Evolutionary conservation across 2,113 vertebrate genomes (phyloP).

Genomic region (Prionailurus bengalensis): DNA sequence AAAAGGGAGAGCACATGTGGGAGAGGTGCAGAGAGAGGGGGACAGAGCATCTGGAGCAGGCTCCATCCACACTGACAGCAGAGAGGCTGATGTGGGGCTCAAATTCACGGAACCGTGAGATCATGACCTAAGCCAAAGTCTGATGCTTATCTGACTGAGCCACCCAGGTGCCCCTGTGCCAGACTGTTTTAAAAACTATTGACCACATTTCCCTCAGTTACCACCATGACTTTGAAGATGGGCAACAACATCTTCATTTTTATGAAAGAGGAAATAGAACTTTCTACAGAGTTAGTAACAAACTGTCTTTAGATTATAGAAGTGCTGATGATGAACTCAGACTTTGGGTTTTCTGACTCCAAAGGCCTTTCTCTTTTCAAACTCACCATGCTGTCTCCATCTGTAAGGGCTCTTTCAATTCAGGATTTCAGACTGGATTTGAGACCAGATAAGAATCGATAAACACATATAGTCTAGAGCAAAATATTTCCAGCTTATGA

Average conservation of each 20-base stretch:
- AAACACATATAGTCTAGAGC: background rate
- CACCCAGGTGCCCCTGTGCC: background rate
- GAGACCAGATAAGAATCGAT: background rate
- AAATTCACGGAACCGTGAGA: too few relatives aligned
- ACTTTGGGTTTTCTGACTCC: background rate
- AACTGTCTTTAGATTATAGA: background rate
- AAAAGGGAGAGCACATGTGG: too few relatives aligned
- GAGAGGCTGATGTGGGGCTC: too few relatives aligned
- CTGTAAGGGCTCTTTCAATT: background rate
- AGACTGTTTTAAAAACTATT: background rate
- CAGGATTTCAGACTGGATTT: background rate
- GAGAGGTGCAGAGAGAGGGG: too few relatives aligned
- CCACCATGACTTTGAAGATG: background rate
- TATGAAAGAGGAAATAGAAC: background rate
- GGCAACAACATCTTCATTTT: background rate
- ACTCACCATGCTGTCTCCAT: background rate
- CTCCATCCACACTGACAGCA: too few relatives aligned
- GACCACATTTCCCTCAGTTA: background rate
- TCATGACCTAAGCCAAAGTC: too few relatives aligned
- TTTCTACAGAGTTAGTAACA: background rate
- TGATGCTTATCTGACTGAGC: too few relatives aligned
- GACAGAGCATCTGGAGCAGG: too few relatives aligned
- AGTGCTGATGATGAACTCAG: background rate
- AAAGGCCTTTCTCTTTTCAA: background rate
- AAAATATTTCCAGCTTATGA: background rate